Conservation (phyloP, 2,888 invertebrate genomes). For the Eupithecia subumbrata region DNA sequence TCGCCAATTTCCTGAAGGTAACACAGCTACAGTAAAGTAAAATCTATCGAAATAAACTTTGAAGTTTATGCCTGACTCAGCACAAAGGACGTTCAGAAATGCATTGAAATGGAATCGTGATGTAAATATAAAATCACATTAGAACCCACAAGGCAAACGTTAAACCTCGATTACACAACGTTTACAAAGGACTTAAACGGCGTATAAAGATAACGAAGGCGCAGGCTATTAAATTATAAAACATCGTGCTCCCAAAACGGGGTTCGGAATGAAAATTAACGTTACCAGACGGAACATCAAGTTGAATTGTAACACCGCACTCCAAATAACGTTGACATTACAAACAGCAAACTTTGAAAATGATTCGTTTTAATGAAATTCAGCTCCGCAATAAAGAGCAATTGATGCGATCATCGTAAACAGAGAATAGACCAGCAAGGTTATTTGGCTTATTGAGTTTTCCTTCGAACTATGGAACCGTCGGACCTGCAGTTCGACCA, state of each 20-base stretch:
- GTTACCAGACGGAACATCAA: constrained; percentile 24
- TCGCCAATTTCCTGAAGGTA: not conserved
- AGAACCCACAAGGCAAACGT: constrained; percentile 33
- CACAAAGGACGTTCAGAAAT: constrained; percentile 10
- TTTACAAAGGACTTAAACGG: constrained; percentile 38
- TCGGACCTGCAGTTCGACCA: constrained; percentile 9
- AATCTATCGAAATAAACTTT: not conserved
- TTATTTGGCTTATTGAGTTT: constrained; percentile 24
- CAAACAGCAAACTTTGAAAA: constrained; percentile 20
- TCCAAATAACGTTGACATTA: constrained; percentile 21
- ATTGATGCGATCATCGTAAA: constrained; percentile 22
- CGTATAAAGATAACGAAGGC: constrained; percentile 41
- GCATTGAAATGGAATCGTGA: constrained; percentile 14
- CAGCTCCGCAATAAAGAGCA: constrained; percentile 15
- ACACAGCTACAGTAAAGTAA: not conserved
- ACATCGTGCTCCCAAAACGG: constrained; percentile 23
- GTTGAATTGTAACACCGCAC: constrained; percentile 27
- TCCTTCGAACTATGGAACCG: constrained; percentile 12
- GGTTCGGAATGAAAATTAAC: constrained; percentile 21
- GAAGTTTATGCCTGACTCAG: not conserved
- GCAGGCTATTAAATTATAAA: constrained; percentile 40
- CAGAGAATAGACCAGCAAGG: constrained; percentile 17
- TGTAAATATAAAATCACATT: constrained; percentile 28
- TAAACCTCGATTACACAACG: constrained; percentile 31
- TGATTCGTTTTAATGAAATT: constrained; percentile 11